phyloP scores from a whole-genome alignment of 1,140 invertebrate species.

The Linepithema humile region DNA sequence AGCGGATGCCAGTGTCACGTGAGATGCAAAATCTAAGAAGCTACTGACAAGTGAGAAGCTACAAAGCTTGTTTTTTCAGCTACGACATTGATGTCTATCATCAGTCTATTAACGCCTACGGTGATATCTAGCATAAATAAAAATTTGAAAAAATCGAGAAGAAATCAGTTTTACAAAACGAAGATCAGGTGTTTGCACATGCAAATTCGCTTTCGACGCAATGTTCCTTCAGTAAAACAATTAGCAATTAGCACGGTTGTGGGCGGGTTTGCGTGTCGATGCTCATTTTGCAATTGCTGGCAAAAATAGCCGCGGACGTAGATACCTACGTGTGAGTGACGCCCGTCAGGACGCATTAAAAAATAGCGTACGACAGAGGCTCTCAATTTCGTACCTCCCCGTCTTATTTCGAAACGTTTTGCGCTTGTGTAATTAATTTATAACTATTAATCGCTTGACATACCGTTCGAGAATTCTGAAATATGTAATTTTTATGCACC shows the following conservation, averaged over 20 bases:
- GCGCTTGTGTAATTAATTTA: neutral
- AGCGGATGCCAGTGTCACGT: neutral
- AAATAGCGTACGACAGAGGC: constrained; percentile 28
- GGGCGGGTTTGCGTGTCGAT: constrained; percentile 26
- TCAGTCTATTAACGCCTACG: too few species aligned
- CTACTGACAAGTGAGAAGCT: neutral
- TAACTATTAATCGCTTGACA: neutral
- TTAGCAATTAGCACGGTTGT: neutral
- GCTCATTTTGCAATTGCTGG: constrained; percentile 48
- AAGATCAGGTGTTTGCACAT: neutral
- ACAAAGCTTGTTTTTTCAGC: neutral
- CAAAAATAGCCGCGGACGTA: constrained; percentile 36
- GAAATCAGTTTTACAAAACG: neutral
- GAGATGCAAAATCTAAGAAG: neutral
- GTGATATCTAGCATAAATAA: neutral
- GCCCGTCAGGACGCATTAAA: constrained; percentile 25
- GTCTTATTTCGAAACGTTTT: neutral
- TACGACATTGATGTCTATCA: neutral
- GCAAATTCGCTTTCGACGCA: neutral
- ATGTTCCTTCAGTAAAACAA: constrained; percentile 8
- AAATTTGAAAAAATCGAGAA: neutral
- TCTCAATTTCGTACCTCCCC: neutral
- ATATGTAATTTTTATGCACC: neutral
- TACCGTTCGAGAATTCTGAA: neutral
- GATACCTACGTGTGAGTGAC: constrained; percentile 10